Evolutionary conservation across 2,888 invertebrate species (phyloP).

Genomic region (Acleris cristana): DNA sequence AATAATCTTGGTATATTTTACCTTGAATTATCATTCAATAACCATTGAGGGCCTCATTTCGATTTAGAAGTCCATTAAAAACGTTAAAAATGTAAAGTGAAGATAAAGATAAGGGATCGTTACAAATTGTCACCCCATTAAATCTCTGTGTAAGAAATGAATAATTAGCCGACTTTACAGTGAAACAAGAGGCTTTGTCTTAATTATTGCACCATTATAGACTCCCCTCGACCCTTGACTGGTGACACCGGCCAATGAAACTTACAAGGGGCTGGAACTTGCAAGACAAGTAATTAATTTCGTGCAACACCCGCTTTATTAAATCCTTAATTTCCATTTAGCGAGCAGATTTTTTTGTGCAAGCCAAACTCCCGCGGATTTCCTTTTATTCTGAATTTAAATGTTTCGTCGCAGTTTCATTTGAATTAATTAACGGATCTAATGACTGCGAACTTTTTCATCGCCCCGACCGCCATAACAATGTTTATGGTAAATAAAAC

Average conservation of each 20-base stretch:
- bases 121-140: conserved; percentile 73
- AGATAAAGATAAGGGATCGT: conserved; percentile 47
- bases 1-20: conserved; percentile 19
- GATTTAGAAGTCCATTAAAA: conserved; percentile 35
- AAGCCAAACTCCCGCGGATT: conserved; percentile 59
- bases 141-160: conserved; percentile 72
- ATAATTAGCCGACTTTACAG: conserved; percentile 73
- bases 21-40: conserved; percentile 36
- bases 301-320: conserved; percentile 70
- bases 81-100: conserved; percentile 32
- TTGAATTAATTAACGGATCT: conserved; percentile 83
- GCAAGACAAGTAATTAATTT: conserved; percentile 79
- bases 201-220: conserved; percentile 80
- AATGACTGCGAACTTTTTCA: conserved; percentile 81
- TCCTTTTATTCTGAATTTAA: conserved; percentile 73
- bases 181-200: conserved; percentile 75
- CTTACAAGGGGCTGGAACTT: conserved; percentile 65
- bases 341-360: conserved; percentile 63
- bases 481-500: conserved; percentile 83
- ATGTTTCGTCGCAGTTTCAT: conserved; percentile 81
- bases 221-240: conserved; percentile 68
- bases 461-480: conserved; percentile 71
- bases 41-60: conserved; percentile 28
- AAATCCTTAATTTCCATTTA: conserved; percentile 80
- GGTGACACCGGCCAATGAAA: conserved; percentile 67